Conservation (phyloP, 2,797 vertebrate genomes). For the Myotis pilosus region DNA sequence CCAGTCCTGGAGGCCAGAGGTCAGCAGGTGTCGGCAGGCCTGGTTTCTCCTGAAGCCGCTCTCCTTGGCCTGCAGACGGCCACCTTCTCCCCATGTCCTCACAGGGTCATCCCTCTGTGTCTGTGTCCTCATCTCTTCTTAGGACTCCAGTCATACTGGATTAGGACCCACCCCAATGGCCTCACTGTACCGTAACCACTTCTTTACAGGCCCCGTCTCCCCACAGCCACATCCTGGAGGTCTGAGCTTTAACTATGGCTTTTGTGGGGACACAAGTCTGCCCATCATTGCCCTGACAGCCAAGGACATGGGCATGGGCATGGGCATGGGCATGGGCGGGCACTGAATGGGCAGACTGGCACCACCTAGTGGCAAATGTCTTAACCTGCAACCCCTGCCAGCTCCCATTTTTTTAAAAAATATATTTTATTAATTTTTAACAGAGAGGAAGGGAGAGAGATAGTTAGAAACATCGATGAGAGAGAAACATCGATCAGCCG, state of each 20-base stretch:
- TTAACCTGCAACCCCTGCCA: not conserved
- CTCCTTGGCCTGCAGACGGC: not conserved
- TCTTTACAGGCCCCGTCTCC: not conserved
- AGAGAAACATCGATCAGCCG: no score
- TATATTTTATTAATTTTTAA: no score
- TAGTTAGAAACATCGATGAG: no score
- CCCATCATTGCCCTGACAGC: not conserved
- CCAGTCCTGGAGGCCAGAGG: no score
- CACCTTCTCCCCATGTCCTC: not conserved
- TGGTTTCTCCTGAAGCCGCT: not conserved
- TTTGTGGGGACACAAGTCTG: not conserved
- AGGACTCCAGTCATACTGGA: not conserved
- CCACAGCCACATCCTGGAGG: not conserved
- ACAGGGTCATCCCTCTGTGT: not conserved
- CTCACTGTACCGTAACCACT: not conserved
- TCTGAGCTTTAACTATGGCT: not conserved
- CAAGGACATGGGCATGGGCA: not conserved
- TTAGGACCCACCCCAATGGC: not conserved
- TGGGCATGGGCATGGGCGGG: rapidly evolving
- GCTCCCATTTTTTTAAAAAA: no score
- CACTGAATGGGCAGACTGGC: not conserved
- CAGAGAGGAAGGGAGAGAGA: no score
- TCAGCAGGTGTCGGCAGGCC: not conserved
- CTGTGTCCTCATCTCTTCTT: not conserved
- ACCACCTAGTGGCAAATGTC: not conserved